phyloP scores from a whole-genome alignment of 2,888 invertebrate species.

The Scaptomyza polygonia region DNA sequence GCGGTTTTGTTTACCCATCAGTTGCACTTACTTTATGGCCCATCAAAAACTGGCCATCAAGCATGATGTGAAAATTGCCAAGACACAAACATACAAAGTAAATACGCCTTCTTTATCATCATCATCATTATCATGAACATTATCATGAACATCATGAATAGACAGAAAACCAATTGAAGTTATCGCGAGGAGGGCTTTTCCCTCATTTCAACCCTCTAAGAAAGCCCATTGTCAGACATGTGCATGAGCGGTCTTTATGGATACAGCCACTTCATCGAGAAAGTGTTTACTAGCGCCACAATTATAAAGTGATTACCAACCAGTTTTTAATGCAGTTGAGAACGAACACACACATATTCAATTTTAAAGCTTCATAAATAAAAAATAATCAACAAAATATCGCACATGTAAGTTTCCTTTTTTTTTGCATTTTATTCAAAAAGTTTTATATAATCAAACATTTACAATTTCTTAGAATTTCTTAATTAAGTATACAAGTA shows the following conservation, averaged over 20 bases:
- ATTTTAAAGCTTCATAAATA: conserved; percentile 26
- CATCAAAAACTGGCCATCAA: conserved; percentile 51
- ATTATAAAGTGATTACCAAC: conserved; percentile 73
- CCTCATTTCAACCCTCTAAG: conserved; percentile 42
- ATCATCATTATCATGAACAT: not conserved
- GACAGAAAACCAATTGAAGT: conserved; percentile 56
- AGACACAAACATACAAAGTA: conserved; percentile 45
- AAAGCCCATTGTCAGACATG: conserved; percentile 41
- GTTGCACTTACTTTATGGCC: conserved; percentile 61
- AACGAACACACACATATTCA: conserved; percentile 25
- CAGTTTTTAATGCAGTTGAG: conserved; percentile 6
- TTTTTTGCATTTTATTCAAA: conserved; percentile 40
- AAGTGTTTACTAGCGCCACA: conserved; percentile 61
- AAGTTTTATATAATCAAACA: conserved; percentile 10
- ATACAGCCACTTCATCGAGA: conserved; percentile 40
- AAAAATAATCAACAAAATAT: not conserved
- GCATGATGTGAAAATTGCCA: conserved; percentile 69
- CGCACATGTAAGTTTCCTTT: not conserved
- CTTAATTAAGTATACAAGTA: conserved; percentile 50
- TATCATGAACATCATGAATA: conserved; percentile 29
- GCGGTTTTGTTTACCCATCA: conserved; percentile 61
- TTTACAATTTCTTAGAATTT: conserved; percentile 20
- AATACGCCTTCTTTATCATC: conserved; percentile 53
- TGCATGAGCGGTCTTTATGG: conserved; percentile 37
- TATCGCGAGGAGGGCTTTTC: conserved; percentile 2